Evolutionary conservation across 2,888 invertebrate species (phyloP).

Genomic region (Germaria angustata): DNA sequence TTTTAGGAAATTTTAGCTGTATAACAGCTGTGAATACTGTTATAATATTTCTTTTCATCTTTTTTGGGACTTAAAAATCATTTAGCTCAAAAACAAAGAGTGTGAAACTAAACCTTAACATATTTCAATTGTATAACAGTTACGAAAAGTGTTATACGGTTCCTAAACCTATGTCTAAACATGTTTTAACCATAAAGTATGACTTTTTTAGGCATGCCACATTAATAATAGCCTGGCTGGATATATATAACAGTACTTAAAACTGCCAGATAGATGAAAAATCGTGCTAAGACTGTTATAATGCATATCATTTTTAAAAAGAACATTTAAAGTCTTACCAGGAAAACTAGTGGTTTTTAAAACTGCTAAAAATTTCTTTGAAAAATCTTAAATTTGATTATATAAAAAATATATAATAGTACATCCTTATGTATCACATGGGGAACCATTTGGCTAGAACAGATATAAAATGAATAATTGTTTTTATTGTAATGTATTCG

Average conservation of each 20-base stretch:
- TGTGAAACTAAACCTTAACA: too few species aligned
- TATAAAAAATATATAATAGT: too few species aligned
- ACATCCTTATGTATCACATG: too few species aligned
- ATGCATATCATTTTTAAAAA: neutral
- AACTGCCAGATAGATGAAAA: neutral
- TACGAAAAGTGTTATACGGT: slow-evolving; percentile 2
- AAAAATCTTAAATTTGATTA: neutral
- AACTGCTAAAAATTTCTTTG: neutral
- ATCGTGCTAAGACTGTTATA: neutral
- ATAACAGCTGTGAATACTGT: neutral
- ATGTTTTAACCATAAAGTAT: neutral
- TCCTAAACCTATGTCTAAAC: neutral
- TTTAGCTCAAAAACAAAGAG: too few species aligned
- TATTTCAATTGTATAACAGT: slow-evolving; percentile 12
- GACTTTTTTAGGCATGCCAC: too few species aligned
- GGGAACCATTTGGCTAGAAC: too few species aligned
- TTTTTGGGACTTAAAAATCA: too few species aligned
- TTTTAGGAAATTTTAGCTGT: neutral
- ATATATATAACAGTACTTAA: neutral
- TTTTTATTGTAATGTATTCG: neutral
- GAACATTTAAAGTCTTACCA: neutral
- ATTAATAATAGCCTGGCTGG: neutral
- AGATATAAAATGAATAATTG: too few species aligned
- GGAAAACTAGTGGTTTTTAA: neutral
- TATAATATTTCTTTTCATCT: too few species aligned